These are phyloP conservation scores for Sternotherus odoratus DNA, from an alignment of 2,797 vertebrate species.

Conservation along the genomic window DNA sequence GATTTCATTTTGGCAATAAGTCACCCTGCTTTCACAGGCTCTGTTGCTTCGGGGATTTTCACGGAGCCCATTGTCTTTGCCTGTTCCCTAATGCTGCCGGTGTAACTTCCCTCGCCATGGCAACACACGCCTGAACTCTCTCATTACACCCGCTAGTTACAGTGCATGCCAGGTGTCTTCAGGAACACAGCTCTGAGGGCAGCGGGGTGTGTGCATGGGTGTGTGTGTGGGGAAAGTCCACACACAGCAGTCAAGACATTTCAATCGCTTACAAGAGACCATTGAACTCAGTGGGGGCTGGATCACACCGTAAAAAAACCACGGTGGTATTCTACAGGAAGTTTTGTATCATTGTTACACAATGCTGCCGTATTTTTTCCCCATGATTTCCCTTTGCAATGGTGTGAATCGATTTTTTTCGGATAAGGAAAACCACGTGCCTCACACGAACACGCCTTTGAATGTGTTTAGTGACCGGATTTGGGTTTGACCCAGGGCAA, in stretches of 20 bases:
- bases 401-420: background rate
- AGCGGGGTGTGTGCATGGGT: rapidly evolving
- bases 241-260: background rate
- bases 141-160: background rate
- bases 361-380: background rate
- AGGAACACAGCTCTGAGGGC: background rate
- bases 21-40: no score
- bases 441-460: background rate
- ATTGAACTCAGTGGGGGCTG: rapidly evolving
- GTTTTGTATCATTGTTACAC: background rate
- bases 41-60: background rate
- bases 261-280: constrained; percentile 16
- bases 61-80: background rate
- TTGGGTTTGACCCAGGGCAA: background rate
- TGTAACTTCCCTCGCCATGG: background rate
- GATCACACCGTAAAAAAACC: background rate
- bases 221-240: no score
- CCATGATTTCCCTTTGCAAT: background rate
- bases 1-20: background rate
- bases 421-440: background rate
- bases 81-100: background rate
- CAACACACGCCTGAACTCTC: background rate
- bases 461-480: background rate
- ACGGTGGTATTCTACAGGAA: background rate
- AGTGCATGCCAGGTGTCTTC: background rate